phyloP scores from a whole-genome alignment of 2,888 invertebrate species.

The Plusia festucae region DNA sequence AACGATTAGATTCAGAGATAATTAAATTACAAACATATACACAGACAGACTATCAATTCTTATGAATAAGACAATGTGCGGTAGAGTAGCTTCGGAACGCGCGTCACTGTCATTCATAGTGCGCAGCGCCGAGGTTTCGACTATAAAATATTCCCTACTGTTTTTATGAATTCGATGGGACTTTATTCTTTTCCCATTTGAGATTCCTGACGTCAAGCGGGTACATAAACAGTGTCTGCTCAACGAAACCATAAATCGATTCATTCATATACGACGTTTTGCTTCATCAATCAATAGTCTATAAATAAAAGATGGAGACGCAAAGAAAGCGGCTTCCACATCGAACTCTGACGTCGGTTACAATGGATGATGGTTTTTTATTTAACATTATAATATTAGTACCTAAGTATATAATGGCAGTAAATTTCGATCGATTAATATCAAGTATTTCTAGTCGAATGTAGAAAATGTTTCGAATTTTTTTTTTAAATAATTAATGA shows the following conservation, averaged over 20 bases:
- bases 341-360: conserved; percentile 78
- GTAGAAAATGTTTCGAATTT: too few relatives aligned
- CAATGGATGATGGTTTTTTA: conserved; percentile 44
- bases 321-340: conserved; percentile 75
- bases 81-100: conserved; percentile 2
- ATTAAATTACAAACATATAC: background rate
- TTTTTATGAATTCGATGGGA: conserved; percentile 63
- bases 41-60: conserved; percentile 28
- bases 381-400: conserved; percentile 1
- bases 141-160: conserved; percentile 47
- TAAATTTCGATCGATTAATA: background rate
- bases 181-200: conserved; percentile 71
- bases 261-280: conserved; percentile 84
- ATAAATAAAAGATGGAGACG: conserved; percentile 85
- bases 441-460: too few relatives aligned
- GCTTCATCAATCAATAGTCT: conserved; percentile 83
- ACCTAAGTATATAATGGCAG: too few relatives aligned
- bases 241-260: conserved; percentile 82
- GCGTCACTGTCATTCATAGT: conserved; percentile 35
- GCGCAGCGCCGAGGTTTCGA: conserved; percentile 17
- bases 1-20: conserved; percentile 10
- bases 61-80: conserved; percentile 36
- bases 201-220: conserved; percentile 82
- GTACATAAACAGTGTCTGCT: conserved; percentile 78
- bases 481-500: too few relatives aligned